Base-by-base conservation (phyloP, 1,140 invertebrate genomes). In the Polypedilum vanderplanki region DNA sequence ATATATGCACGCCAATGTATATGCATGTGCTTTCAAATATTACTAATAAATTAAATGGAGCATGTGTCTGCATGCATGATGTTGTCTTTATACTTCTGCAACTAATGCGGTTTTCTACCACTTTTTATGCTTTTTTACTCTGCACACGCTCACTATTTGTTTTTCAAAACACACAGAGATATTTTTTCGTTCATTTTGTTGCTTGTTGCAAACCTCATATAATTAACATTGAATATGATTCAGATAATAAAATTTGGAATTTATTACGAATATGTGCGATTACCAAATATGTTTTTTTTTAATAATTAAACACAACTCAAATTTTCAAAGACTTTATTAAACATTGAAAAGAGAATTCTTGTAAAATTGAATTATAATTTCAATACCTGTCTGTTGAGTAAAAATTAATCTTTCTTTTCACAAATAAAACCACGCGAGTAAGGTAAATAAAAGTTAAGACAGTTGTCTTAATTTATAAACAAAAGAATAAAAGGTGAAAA, bases 21-120 rank as follows among this genome's bases (percentile, higher is more conserved):
- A 5, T 33, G 24, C 24, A 33, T 33, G 24, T 33, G 24, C 24
- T 33, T 33, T 33, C 24, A 33, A 33, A 57, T 57, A 57, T 57
- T 57, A 57, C 46, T 57, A 57, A 57, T 57, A 57, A 57, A 57
- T 57, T 57, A 57, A 57, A 57, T 57, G 46, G 46, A 57, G 46
- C 46, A 57, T 57, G 46, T 57, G 46, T 8, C 8, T 17, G 10
- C 46, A 17, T 57, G 46, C n/a, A 33, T 33, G 24, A 33, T 33
- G 24, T 33, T 33, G 24, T 33, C 24, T 33, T 33, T 33, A 33
- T 57, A 9, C 46, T 57, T 57, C 2, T 57, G 10, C 24, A 57
- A 17, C 10, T 12, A 57, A 57, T 57, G 46, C n/a, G 46, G 46
- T 57, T 57, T 57, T 57, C 46, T 17, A 12, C 46, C n/a, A 57